Conservation (phyloP, 2,113 vertebrate species). For the Tautogolabrus adspersus region DNA sequence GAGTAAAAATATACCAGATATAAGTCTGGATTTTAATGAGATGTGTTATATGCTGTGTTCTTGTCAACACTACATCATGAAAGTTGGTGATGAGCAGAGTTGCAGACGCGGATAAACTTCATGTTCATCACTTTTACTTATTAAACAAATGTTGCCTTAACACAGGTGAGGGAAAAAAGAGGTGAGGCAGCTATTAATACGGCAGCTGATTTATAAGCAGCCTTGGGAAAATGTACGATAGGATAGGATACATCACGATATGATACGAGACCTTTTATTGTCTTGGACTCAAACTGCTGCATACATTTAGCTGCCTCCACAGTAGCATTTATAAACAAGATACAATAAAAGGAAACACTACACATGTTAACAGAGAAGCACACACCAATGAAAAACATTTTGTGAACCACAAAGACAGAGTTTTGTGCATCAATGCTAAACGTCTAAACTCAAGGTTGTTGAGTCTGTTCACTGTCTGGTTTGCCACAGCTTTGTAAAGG, state of each 20-base stretch:
- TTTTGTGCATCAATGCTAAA: conserved; percentile 7
- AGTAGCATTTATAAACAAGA: too few relatives aligned
- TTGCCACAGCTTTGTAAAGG: not conserved
- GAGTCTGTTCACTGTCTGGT: too few relatives aligned
- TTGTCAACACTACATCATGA: not conserved
- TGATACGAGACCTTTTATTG: too few relatives aligned
- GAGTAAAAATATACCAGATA: conserved; percentile 6
- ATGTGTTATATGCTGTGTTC: not conserved
- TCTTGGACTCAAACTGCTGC: too few relatives aligned
- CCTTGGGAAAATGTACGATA: not conserved
- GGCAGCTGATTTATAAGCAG: not conserved
- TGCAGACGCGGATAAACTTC: not conserved
- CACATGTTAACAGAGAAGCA: too few relatives aligned
- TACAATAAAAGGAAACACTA: too few relatives aligned
- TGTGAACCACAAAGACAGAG: not conserved
- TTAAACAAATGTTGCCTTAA: not conserved
- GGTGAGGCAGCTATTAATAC: not conserved
- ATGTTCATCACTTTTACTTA: not conserved
- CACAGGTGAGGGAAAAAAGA: not conserved
- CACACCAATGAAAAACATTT: not conserved
- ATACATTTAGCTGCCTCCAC: too few relatives aligned
- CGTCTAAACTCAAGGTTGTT: too few relatives aligned
- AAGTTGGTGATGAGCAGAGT: not conserved
- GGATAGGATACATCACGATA: too few relatives aligned
- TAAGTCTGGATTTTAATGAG: not conserved